A percentile compares a stretch with the other conserved stretches of the same genome.
These are phyloP conservation scores for Dioctria rufipes DNA, from an alignment of 2,888 invertebrate species.

Conservation along the genomic window DNA sequence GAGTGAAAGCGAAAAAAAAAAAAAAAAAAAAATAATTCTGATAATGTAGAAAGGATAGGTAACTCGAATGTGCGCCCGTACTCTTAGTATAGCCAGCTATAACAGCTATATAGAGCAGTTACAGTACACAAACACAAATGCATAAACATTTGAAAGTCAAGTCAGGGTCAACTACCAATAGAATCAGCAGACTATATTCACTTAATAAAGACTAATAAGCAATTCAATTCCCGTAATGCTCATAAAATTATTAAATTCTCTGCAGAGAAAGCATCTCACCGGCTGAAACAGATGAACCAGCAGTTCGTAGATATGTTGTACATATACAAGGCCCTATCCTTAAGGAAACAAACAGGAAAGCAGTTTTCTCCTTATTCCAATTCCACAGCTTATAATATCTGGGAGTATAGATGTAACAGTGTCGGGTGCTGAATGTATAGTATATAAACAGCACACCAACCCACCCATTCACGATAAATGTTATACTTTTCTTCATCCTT, in stretches of 20 bases:
- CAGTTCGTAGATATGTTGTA: background rate
- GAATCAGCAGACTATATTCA: slow-evolving; percentile 38
- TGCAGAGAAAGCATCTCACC: slow-evolving; percentile 1
- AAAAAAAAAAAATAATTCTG: background rate
- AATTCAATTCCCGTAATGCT: slow-evolving; percentile 46
- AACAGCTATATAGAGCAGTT: too few species aligned
- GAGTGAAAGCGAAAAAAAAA: background rate
- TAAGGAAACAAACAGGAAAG: background rate
- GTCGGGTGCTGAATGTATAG: background rate
- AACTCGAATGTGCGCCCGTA: background rate
- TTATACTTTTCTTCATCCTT: background rate
- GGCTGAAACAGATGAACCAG: background rate
- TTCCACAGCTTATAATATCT: background rate
- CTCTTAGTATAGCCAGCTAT: too few species aligned
- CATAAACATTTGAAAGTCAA: slow-evolving; percentile 2
- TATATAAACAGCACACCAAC: background rate
- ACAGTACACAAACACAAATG: background rate
- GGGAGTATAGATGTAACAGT: background rate
- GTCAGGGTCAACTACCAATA: slow-evolving; percentile 23
- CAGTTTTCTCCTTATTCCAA: background rate
- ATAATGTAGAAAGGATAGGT: background rate
- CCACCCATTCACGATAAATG: background rate
- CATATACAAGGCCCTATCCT: background rate
- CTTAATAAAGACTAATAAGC: slow-evolving; percentile 41
- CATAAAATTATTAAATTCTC: slow-evolving; percentile 46